Base-by-base conservation (phyloP, 2,113 vertebrate species). In the Lathamus discolor region DNA sequence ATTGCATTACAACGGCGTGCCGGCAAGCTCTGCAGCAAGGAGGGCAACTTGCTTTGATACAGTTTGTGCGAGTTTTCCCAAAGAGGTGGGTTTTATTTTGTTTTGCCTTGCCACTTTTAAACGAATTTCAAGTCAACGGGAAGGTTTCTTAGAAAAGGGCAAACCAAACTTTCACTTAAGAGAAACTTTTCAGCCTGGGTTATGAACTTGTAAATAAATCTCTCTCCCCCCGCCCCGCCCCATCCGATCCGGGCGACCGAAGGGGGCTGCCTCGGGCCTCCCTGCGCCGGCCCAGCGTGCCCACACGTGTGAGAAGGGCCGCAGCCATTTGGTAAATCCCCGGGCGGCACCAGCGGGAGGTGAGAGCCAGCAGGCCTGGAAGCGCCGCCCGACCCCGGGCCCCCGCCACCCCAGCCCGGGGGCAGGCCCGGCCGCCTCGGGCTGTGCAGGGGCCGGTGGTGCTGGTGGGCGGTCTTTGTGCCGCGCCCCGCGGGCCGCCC, bases 281-380 rank as follows among this genome's bases (percentile, higher is more conserved):
- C 12, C 78, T 33, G 62, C 25, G 35, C 77, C 76, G n/a, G 52
- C 69, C 64, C n/a, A 24, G 49, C 46, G n/a, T 24, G 62, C 43
- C 84, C 63, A 41, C 91, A 88, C 62, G 84, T 67, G 82, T 9
- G 83, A 75, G 73, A 13, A 7, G 39, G 46, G 69, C 88, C 69
- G 96, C 92, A 91, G 96, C 94, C 93, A 91, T 57, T 92, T 96
- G 95, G 96, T 35, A 70, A 51, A 29, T 8, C 22, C 68, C 90
- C 41, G 77, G 69, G 57, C 25, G 25, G 91, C 74, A 28, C 54
- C 63, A 52, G 67, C 17, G 31, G 68, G 88, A 80, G 69, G 72
- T 37, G 87, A n/a, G 67, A 67, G 64, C 23, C 54, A 67, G 61
- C 18, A 24, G 61, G 72, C 92, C 93, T 59, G 87, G 72, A 46